Evolutionary conservation across 2,888 invertebrate genomes (phyloP).

Genomic region (Xylota sylvarum): DNA sequence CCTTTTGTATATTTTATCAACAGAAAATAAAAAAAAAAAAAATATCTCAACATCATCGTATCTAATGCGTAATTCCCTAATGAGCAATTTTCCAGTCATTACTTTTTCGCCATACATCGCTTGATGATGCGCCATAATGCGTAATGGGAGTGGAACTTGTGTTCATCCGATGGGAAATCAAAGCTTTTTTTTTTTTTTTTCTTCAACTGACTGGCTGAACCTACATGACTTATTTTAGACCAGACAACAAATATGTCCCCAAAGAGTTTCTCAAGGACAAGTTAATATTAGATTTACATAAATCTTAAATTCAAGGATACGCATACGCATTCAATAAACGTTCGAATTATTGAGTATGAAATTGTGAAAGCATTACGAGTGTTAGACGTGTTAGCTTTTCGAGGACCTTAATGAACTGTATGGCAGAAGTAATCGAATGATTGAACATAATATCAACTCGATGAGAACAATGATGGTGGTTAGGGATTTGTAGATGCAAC

Average conservation of each 20-base stretch:
- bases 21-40: too few relatives aligned
- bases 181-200: neutral
- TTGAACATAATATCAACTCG: too few relatives aligned
- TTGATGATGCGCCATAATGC: neutral
- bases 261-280: neutral
- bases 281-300: neutral
- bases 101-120: neutral
- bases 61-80: neutral
- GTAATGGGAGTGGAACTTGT: neutral
- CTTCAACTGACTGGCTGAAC: conserved; percentile 13
- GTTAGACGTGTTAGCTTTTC: too few relatives aligned
- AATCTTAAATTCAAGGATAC: too few relatives aligned
- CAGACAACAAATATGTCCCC: neutral
- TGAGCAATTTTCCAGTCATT: conserved; percentile 27
- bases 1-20: too few relatives aligned
- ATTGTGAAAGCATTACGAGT: too few relatives aligned
- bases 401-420: too few relatives aligned
- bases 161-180: conserved; percentile 36
- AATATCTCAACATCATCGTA: neutral
- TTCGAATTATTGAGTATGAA: too few relatives aligned
- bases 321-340: too few relatives aligned
- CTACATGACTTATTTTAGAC: neutral
- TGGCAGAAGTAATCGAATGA: too few relatives aligned
- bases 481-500: too few relatives aligned
- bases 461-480: too few relatives aligned